A percentile compares a stretch with the other conserved stretches of the same genome.
phyloP scores from a whole-genome alignment of 2,797 vertebrate genomes.

The Enteromius afrohamiltoni region DNA sequence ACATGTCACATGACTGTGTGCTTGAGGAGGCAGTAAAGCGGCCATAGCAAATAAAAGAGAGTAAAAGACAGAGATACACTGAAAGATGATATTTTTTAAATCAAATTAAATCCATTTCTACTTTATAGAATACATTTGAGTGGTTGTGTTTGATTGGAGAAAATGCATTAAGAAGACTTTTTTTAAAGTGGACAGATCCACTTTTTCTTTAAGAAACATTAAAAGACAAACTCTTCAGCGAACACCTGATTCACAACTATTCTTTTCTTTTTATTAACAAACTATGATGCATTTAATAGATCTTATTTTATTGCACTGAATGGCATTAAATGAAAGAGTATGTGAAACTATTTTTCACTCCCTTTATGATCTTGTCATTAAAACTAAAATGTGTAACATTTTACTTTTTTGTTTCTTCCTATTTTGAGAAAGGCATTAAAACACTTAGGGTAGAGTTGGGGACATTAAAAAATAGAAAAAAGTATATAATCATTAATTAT shows the following conservation, averaged over 20 bases:
- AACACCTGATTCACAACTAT: neutral
- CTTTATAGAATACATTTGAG: neutral
- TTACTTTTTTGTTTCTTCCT: too few relatives aligned
- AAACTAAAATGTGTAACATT: too few relatives aligned
- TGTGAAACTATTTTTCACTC: too few relatives aligned
- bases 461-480: neutral
- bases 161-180: neutral
- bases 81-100: conserved; percentile 6
- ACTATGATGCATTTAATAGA: too few relatives aligned
- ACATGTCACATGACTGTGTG: conserved; percentile 63
- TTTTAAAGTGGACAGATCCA: neutral
- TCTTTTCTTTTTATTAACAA: too few relatives aligned
- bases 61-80: conserved; percentile 43
- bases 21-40: conserved; percentile 48
- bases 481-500: too few relatives aligned
- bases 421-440: too few relatives aligned
- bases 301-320: too few relatives aligned
- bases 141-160: neutral
- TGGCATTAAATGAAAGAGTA: too few relatives aligned
- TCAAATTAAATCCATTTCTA: neutral
- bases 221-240: neutral
- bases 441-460: too few relatives aligned
- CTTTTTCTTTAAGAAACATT: neutral
- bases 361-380: too few relatives aligned
- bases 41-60: conserved; percentile 20